Conservation (phyloP, 2,797 vertebrate species). For the Iguana delicatissima region DNA sequence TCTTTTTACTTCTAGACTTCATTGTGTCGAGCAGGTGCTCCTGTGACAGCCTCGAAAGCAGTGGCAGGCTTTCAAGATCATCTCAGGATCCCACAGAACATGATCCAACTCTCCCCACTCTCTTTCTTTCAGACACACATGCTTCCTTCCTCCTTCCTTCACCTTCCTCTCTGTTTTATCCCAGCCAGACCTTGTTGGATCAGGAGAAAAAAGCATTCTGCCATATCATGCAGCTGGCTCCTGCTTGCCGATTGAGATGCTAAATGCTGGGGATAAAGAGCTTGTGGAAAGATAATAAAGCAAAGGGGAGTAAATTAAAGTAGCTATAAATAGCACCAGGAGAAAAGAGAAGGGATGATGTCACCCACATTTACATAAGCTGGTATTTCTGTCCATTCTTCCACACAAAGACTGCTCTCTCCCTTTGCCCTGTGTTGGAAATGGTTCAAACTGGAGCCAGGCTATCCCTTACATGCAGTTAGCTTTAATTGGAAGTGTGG, state of each 20-base stretch:
- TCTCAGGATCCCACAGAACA: rapidly evolving
- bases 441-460: neutral
- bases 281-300: constrained; percentile 79
- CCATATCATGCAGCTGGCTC: constrained; percentile 43
- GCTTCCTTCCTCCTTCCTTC: rapidly evolving
- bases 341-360: constrained; percentile 79
- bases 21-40: neutral
- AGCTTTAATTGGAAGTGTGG: neutral
- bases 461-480: neutral
- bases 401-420: constrained; percentile 19
- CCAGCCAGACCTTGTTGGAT: constrained; percentile 29
- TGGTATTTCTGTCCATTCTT: constrained; percentile 74
- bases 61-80: neutral
- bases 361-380: constrained; percentile 79
- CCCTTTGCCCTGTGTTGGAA: constrained; percentile 46
- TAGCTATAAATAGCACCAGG: constrained; percentile 78
- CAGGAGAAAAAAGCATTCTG: constrained; percentile 54
- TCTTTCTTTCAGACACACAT: neutral
- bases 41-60: neutral
- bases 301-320: constrained; percentile 80
- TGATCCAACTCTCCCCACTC: rapidly evolving
- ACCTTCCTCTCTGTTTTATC: neutral
- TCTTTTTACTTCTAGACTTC: neutral
- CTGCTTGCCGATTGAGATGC: constrained; percentile 59
- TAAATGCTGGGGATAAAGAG: constrained; percentile 71